phyloP scores from a whole-genome alignment of 2,797 vertebrate genomes.

The Smutsia temminckii region DNA sequence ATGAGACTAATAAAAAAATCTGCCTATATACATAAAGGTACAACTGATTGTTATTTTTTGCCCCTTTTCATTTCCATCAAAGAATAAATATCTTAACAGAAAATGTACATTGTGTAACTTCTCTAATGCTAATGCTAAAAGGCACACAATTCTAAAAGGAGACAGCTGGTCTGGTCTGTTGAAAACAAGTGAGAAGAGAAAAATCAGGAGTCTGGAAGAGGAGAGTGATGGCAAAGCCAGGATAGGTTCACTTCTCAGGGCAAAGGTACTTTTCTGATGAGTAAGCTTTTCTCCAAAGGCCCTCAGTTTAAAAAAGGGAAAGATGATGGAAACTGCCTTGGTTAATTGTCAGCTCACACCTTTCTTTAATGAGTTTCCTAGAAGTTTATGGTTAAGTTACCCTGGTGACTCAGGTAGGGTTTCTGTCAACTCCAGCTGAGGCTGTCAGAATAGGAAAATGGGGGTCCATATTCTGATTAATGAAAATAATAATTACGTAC shows the following conservation, averaged over 20 bases:
- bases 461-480: constrained; percentile 87
- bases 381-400: constrained; percentile 88
- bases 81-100: constrained; percentile 26
- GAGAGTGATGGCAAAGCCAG: constrained; percentile 33
- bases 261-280: constrained; percentile 83
- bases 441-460: constrained; percentile 80
- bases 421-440: constrained; percentile 86
- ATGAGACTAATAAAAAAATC: constrained; percentile 82
- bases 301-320: constrained; percentile 76
- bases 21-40: constrained; percentile 78
- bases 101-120: constrained; percentile 15
- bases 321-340: constrained; percentile 80
- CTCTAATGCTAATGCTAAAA: constrained; percentile 44
- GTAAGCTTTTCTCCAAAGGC: constrained; percentile 83
- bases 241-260: background rate
- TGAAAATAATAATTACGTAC: constrained; percentile 89
- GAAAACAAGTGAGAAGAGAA: constrained; percentile 62
- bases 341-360: constrained; percentile 88
- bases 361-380: constrained; percentile 91
- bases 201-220: constrained; percentile 38
- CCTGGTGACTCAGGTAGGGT: constrained; percentile 88
- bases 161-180: constrained; percentile 80
- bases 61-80: constrained; percentile 28
- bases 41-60: constrained; percentile 65
- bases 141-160: constrained; percentile 83